Conservation (phyloP, 2,888 invertebrate genomes). For the Leucoma salicis region DNA sequence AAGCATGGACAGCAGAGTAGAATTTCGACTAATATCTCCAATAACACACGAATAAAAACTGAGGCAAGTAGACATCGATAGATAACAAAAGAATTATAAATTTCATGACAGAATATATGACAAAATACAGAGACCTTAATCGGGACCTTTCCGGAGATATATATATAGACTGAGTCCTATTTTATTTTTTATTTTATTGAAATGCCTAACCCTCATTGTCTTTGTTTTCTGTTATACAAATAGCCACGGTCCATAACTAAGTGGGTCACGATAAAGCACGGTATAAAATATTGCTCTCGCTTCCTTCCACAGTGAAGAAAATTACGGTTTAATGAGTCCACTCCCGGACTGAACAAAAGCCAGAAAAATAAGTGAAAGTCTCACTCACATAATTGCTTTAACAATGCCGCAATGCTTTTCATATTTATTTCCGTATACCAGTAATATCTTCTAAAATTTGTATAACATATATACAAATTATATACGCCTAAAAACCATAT, state of each 20-base stretch:
- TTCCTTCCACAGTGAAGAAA: constrained; percentile 43
- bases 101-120: constrained; percentile 6
- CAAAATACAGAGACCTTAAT: constrained; percentile 4
- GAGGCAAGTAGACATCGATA: no score
- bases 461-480: no score
- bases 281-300: constrained; percentile 43
- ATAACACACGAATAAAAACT: no score
- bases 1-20: no score
- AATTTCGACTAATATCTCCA: no score
- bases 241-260: constrained; percentile 42
- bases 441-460: no score
- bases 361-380: constrained; percentile 2
- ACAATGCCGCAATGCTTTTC: constrained; percentile 1
- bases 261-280: constrained; percentile 40
- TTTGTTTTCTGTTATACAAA: constrained; percentile 38
- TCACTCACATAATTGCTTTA: constrained; percentile 5
- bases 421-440: neutral
- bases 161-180: constrained; percentile 1
- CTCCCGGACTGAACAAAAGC: constrained; percentile 6
- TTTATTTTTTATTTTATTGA: constrained; percentile 31
- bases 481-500: no score
- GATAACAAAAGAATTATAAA: no score
- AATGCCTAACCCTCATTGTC: constrained; percentile 17
- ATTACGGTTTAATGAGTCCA: constrained; percentile 49
- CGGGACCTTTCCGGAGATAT: constrained; percentile 10